Evolutionary conservation across 2,797 vertebrate species (phyloP).

Genomic region (Astyanax mexicanus): DNA sequence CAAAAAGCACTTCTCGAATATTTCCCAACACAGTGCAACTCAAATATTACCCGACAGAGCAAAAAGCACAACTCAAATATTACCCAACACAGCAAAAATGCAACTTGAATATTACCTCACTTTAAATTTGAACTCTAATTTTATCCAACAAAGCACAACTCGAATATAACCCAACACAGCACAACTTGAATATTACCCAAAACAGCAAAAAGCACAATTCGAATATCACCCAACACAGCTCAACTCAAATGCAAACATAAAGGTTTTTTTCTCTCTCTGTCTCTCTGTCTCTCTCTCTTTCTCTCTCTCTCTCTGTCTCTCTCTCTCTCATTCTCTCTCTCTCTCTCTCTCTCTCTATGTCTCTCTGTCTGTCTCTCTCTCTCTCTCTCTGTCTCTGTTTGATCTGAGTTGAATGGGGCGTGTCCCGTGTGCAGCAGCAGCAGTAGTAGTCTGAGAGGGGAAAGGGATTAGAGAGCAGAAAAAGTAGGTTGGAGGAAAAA

Average conservation of each 20-base stretch:
- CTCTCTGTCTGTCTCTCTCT: no score
- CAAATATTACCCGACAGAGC: not conserved
- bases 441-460: slow-evolving; percentile 27
- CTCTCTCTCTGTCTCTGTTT: no score
- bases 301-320: no score
- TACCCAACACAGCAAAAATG: not conserved
- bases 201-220: no score
- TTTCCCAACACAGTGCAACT: not conserved
- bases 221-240: no score
- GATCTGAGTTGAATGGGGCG: no score
- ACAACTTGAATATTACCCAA: not conserved
- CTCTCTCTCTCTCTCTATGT: no score
- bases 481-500: slow-evolving; percentile 39
- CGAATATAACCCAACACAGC: not conserved
- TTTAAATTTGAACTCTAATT: not conserved
- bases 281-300: no score
- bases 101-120: not conserved
- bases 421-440: not conserved
- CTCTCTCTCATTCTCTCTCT: no score
- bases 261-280: no score
- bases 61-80: not conserved
- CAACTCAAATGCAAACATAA: no score
- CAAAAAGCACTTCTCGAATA: not conserved
- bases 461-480: slow-evolving; percentile 40
- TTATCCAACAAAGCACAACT: not conserved